Conservation (phyloP, 1,140 invertebrate genomes). For the Neoseiulus cucumeris region DNA sequence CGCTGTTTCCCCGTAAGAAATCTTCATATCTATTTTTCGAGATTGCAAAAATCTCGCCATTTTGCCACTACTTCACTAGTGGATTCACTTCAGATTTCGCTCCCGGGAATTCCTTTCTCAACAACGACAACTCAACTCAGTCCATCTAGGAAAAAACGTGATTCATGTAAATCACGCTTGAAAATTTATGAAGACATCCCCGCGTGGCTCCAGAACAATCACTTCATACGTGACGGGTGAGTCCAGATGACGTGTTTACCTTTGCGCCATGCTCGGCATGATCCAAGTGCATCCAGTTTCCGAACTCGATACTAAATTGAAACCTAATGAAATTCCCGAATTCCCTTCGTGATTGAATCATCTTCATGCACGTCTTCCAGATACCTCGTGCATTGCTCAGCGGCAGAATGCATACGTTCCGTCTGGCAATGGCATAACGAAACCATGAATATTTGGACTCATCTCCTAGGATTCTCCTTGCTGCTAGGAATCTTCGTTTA, state of each 20-base stretch:
- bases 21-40: no score
- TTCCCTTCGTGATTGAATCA: no score
- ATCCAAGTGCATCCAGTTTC: no score
- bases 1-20: no score
- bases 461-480: slow-evolving; percentile 72
- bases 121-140: background rate
- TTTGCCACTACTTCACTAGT: no score
- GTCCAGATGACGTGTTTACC: no score
- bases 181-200: background rate
- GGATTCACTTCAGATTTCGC: background rate
- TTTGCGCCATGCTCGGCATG: no score
- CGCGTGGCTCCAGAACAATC: background rate
- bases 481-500: slow-evolving; percentile 63
- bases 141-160: background rate
- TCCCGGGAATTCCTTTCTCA: background rate
- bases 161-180: background rate
- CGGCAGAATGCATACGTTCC: slow-evolving; percentile 30
- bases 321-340: no score
- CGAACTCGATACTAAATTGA: no score
- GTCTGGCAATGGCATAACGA: slow-evolving; percentile 93
- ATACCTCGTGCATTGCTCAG: background rate
- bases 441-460: slow-evolving; percentile 91
- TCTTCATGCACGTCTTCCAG: background rate
- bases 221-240: background rate
- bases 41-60: no score